phyloP scores from a whole-genome alignment of 2,888 invertebrate genomes.

The Lasioglossum leucozonium region DNA sequence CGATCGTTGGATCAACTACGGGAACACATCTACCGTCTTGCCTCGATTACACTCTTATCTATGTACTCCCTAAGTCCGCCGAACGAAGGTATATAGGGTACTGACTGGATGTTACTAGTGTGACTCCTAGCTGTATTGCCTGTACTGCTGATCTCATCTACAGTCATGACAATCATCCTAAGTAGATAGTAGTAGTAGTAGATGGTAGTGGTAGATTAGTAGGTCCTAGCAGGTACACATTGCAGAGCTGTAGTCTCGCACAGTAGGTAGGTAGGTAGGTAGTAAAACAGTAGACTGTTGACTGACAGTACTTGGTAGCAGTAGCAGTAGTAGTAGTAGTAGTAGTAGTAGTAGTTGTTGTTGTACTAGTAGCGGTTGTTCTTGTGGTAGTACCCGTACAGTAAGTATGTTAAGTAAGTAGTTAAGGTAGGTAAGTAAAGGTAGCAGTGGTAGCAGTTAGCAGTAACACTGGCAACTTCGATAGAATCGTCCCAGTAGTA shows the following conservation, averaged over 20 bases:
- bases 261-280: conserved; percentile 66
- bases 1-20: conserved; percentile 15
- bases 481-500: conserved; percentile 58
- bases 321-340: neutral
- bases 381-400: neutral
- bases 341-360: neutral
- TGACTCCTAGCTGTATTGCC: conserved; percentile 83
- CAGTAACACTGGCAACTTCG: conserved; percentile 60
- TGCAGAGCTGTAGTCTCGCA: conserved; percentile 77
- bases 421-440: conserved; percentile 47
- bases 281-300: conserved; percentile 65
- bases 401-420: neutral
- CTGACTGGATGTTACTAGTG: conserved; percentile 84
- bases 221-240: conserved; percentile 81
- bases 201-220: conserved; percentile 79
- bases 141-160: conserved; percentile 83
- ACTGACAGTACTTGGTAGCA: neutral
- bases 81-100: conserved; percentile 81
- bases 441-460: conserved; percentile 68
- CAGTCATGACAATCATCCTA: conserved; percentile 84
- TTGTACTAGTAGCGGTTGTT: neutral
- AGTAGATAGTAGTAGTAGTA: conserved; percentile 77
- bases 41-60: conserved; percentile 75
- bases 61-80: conserved; percentile 84
- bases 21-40: conserved; percentile 63